Evolutionary conservation across 2,113 vertebrate genomes (phyloP).

Genomic region (Plecotus auritus): DNA sequence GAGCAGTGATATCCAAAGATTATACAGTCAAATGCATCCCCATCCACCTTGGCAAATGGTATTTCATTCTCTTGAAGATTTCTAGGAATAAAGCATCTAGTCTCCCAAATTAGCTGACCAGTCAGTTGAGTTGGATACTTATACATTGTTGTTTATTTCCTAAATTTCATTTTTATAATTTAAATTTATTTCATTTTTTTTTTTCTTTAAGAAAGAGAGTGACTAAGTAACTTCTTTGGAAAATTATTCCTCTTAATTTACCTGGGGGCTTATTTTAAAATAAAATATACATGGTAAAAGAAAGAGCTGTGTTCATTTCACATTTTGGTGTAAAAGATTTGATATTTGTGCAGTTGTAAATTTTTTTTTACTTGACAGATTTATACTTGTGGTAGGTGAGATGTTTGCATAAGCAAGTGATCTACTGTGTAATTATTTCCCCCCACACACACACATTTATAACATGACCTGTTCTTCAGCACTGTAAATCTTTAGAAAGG

Average conservation of each 20-base stretch:
- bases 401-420: background rate
- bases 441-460: background rate
- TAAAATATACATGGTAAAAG: background rate
- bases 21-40: background rate
- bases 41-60: background rate
- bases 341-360: background rate
- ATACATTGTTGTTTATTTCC: background rate
- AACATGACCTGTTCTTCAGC: background rate
- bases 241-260: background rate
- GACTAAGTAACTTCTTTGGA: background rate
- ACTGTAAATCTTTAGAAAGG: background rate
- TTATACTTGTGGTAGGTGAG: background rate
- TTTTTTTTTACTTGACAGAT: background rate
- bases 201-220: slow-evolving; percentile 9
- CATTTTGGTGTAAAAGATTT: background rate
- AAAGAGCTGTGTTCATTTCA: background rate
- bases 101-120: background rate
- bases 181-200: background rate
- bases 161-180: background rate
- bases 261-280: background rate
- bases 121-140: background rate
- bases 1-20: background rate
- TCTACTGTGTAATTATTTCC: background rate
- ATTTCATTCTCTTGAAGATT: background rate
- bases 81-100: background rate